phyloP scores from a whole-genome alignment of 2,888 invertebrate genomes.

The Dynastes tityus region DNA sequence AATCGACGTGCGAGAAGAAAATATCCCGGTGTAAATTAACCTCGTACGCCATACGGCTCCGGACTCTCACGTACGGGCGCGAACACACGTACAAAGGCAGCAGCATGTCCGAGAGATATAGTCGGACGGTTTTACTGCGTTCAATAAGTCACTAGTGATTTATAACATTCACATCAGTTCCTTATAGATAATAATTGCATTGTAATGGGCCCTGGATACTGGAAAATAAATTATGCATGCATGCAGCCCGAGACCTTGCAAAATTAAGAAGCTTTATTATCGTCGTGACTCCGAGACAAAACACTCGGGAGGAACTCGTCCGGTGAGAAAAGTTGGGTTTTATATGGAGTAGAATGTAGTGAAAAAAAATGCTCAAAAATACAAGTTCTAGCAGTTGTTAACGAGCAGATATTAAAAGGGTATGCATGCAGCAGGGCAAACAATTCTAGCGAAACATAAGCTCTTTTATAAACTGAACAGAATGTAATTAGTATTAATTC shows the following conservation, averaged over 20 bases:
- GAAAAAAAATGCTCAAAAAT: neutral
- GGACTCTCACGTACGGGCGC: constrained; percentile 42
- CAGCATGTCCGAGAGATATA: constrained; percentile 55
- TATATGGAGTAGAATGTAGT: neutral
- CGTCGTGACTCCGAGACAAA: constrained; percentile 51
- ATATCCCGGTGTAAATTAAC: constrained; percentile 60
- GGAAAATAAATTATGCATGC: constrained; percentile 58
- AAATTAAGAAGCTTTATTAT: constrained; percentile 55
- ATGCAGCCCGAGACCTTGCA: constrained; percentile 46
- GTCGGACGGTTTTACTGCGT: constrained; percentile 61
- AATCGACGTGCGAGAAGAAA: constrained; percentile 53
- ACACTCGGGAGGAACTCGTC: constrained; percentile 39
- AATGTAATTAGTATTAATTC: too few species aligned
- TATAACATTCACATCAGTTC: constrained; percentile 60
- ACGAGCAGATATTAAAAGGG: too few species aligned
- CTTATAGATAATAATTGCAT: constrained; percentile 63
- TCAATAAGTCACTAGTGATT: constrained; percentile 63
- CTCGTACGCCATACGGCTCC: constrained; percentile 56
- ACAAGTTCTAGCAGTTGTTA: too few species aligned
- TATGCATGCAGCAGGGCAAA: too few species aligned
- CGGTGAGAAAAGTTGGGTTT: constrained; percentile 24
- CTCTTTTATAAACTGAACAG: too few species aligned
- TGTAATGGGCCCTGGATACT: constrained; percentile 58
- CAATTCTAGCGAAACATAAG: too few species aligned
- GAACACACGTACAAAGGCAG: constrained; percentile 14